Evolutionary conservation across 1,140 invertebrate genomes (phyloP).

Genomic region (Rhopalosiphum padi): DNA sequence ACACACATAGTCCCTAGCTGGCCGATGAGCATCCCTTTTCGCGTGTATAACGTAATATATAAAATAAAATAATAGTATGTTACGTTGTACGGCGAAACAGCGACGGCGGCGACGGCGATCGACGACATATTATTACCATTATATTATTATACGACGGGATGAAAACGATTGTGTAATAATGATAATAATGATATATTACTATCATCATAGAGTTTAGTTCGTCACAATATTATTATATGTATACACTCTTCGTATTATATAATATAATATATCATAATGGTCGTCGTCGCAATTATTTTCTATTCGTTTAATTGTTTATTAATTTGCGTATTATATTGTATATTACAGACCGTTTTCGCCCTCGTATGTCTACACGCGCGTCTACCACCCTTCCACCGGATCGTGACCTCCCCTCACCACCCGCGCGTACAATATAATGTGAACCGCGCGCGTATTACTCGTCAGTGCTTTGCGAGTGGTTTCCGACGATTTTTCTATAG

Average conservation of each 20-base stretch:
- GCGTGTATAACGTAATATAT: too few relatives aligned
- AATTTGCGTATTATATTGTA: not conserved
- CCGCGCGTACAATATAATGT: not conserved
- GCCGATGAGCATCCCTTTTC: too few relatives aligned
- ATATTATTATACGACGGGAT: too few relatives aligned
- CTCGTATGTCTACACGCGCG: too few relatives aligned
- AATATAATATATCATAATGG: not conserved
- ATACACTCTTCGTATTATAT: not conserved
- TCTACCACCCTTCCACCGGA: too few relatives aligned
- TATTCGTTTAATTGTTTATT: not conserved
- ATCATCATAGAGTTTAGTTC: not conserved
- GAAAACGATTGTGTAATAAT: too few relatives aligned
- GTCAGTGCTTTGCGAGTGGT: constrained; percentile 8
- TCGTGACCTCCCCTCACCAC: too few relatives aligned
- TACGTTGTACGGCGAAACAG: too few relatives aligned
- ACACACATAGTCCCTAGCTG: not conserved
- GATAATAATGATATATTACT: not conserved
- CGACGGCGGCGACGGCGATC: not conserved
- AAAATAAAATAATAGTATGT: too few relatives aligned
- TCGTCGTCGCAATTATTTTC: not conserved
- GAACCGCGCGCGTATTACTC: not conserved
- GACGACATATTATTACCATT: not conserved
- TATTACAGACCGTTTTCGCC: not conserved
- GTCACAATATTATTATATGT: not conserved
- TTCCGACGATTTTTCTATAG: not conserved